Base-by-base conservation (phyloP, 2,113 vertebrate genomes). In the Rhinoptilus africanus region DNA sequence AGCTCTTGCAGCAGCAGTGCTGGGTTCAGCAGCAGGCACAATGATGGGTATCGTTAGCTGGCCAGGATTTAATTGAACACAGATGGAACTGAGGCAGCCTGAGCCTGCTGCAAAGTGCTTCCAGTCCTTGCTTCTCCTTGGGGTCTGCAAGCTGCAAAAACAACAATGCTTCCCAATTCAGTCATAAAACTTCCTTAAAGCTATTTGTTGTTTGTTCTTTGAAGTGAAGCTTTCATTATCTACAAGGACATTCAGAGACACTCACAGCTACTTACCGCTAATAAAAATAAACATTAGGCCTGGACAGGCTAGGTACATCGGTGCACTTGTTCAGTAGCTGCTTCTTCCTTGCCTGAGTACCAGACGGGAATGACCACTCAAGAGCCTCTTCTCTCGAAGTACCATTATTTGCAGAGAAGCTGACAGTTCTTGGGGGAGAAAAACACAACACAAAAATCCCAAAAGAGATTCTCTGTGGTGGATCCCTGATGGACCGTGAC, bases 151-250 rank as follows among this genome's bases (percentile, higher is more conserved):
- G 60, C 85, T 24, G 3, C 85, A 87, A 91, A 96, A 92, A 19
- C 66, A 92, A 24, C 66, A 60, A 19, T 23, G 45, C 37, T 64
- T 89, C 66, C 73, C 88, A 57, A 32, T 64, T 77, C 12, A 10
- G 50, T 26, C 56, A 57, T 89, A 80, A 93, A 85, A 77, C 51
- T 81, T 94, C 72, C 76, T 84, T 92, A 77, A 86, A 81, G 72
- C 53, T 83, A n/a, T 94, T 92, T 85, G 62, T 54, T 93, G 59
- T 54, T 95, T 66, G 53, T 19, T 73, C 82, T 91, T 92, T 73
- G 39, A 87, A 91, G 62, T 43, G 80, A 95, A 93, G 63, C 12
- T 93, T 95, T 94, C 82, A 85, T 96, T 93, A 88, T 74, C 63
- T 87, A 39, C 39, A 75, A 81, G 24, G 8, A 68, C 34, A 53